phyloP scores from a whole-genome alignment of 1,140 invertebrate genomes.

The Asobara japonica region DNA sequence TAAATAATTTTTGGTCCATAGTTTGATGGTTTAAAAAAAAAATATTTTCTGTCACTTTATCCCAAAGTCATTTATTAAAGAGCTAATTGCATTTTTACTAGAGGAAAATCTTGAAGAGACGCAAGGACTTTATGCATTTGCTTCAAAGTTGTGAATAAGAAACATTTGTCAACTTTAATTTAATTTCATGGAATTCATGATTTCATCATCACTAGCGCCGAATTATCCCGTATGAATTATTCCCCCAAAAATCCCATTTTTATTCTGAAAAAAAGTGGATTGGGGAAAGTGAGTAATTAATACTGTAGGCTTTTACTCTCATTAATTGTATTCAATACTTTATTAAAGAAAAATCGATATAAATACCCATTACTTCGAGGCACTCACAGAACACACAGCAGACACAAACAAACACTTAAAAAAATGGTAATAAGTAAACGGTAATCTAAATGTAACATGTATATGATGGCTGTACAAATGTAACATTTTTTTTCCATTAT shows the following conservation, averaged over 20 bases:
- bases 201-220: not conserved
- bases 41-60: no score
- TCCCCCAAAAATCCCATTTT: not conserved
- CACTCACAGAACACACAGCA: conserved; percentile 42
- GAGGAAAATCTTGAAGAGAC: not conserved
- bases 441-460: conserved; percentile 65
- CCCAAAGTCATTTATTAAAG: no score
- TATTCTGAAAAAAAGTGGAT: not conserved
- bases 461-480: conserved; percentile 67
- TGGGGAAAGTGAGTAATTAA: not conserved
- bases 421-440: conserved; percentile 60
- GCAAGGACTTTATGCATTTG: not conserved
- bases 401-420: conserved; percentile 44
- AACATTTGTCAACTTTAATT: not conserved
- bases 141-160: not conserved
- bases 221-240: not conserved
- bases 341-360: conserved; percentile 42
- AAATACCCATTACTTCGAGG: conserved; percentile 53
- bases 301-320: not conserved
- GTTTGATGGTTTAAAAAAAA: no score
- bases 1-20: no score
- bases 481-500: conserved; percentile 66
- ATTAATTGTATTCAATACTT: not conserved
- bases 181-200: not conserved
- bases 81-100: not conserved